These are phyloP conservation scores for Lithobates pipiens DNA, from an alignment of 2,797 vertebrate genomes.

Conservation along the genomic window DNA sequence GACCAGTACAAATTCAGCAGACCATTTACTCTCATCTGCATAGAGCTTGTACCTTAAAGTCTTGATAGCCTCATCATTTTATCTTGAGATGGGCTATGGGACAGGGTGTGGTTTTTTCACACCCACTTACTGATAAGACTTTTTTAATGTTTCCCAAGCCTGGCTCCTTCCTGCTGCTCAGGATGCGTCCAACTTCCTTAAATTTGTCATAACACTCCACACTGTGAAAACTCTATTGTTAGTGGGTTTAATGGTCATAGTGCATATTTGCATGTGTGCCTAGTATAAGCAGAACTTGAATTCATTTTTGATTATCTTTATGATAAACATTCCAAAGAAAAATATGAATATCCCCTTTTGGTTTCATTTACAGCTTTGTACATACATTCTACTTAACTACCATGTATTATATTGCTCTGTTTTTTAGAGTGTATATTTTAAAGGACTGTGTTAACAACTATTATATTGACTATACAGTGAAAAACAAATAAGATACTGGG, in stretches of 20 bases:
- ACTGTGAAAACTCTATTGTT: slow-evolving; percentile 33
- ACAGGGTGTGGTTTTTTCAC: slow-evolving; percentile 56
- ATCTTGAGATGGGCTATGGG: slow-evolving; percentile 38
- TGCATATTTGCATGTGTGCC: background rate
- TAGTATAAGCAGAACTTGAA: background rate
- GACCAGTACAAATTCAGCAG: background rate
- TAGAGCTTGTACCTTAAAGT: background rate
- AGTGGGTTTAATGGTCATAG: slow-evolving; percentile 9
- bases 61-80: slow-evolving; percentile 12
- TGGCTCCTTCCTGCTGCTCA: slow-evolving; percentile 72
- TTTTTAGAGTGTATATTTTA: too few species aligned
- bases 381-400: background rate
- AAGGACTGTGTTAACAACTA: too few species aligned
- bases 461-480: too few species aligned
- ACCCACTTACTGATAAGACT: background rate
- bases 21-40: background rate
- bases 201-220: slow-evolving; percentile 61
- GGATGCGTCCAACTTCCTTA: slow-evolving; percentile 61
- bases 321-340: background rate
- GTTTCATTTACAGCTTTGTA: background rate
- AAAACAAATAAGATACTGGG: too few species aligned
- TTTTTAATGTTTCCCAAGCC: slow-evolving; percentile 70
- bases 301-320: background rate
- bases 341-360: background rate
- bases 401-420: background rate